These are phyloP conservation scores for Tinea pellionella DNA, from an alignment of 2,888 invertebrate species.

Conservation along the genomic window DNA sequence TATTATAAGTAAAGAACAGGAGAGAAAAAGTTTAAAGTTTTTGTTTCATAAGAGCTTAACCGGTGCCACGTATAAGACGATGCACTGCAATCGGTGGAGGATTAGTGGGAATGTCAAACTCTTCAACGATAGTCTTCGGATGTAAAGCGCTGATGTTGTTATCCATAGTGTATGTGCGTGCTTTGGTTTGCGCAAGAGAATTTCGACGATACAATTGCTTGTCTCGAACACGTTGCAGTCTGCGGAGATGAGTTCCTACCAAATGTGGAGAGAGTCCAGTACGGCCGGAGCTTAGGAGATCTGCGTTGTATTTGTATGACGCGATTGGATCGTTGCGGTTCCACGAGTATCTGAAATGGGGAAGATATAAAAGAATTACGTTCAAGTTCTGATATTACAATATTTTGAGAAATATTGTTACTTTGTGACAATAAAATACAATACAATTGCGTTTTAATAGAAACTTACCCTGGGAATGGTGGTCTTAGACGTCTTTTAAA, in stretches of 20 bases:
- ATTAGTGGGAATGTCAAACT: conserved; percentile 52
- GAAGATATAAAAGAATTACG: conserved; percentile 15
- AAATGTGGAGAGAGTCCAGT: conserved; percentile 53
- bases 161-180: conserved; percentile 63
- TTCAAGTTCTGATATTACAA: background rate
- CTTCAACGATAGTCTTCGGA: conserved; percentile 71
- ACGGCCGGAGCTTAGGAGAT: conserved; percentile 48
- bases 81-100: conserved; percentile 20
- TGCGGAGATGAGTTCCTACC: conserved; percentile 44
- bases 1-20: no score
- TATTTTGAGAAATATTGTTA: no score
- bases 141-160: conserved; percentile 66
- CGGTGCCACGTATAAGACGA: background rate
- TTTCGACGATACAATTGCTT: conserved; percentile 48
- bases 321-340: conserved; percentile 57
- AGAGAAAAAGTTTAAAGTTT: conserved; percentile 17
- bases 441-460: background rate
- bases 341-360: conserved; percentile 50
- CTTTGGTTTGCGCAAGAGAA: conserved; percentile 55
- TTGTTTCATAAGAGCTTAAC: conserved; percentile 6
- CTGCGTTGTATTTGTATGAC: conserved; percentile 51
- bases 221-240: conserved; percentile 50
- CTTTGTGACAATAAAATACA: no score
- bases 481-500: conserved; percentile 40
- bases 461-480: conserved; percentile 56